Evolutionary conservation across 2,888 invertebrate genomes (phyloP).

Genomic region (Tetranychus truncatus): DNA sequence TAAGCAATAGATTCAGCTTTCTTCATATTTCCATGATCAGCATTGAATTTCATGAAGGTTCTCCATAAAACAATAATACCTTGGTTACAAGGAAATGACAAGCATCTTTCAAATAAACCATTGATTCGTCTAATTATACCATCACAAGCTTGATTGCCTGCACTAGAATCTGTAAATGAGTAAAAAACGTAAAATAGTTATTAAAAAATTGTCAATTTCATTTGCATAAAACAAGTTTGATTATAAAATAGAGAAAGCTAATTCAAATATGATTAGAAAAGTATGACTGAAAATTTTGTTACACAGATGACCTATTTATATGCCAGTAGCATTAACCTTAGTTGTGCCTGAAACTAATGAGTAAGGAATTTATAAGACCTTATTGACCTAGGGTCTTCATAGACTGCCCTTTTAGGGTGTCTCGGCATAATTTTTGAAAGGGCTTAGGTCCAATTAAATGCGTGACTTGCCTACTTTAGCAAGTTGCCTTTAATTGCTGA

Average conservation of each 20-base stretch:
- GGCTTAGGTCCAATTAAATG: neutral
- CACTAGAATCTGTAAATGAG: neutral
- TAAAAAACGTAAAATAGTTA: slow-evolving; percentile 13
- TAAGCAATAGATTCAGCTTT: slow-evolving; percentile 33
- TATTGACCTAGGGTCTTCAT: slow-evolving; percentile 11
- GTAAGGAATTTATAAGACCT: slow-evolving; percentile 21
- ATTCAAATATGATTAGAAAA: too few relatives aligned
- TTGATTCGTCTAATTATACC: neutral
- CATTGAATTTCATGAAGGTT: slow-evolving; percentile 25
- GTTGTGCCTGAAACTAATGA: slow-evolving; percentile 19
- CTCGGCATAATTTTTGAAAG: slow-evolving; percentile 17
- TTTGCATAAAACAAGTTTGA: too few relatives aligned
- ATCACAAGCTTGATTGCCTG: neutral
- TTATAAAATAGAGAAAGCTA: too few relatives aligned
- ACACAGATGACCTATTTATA: neutral
- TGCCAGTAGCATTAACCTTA: neutral
- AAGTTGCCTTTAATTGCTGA: slow-evolving; percentile 1
- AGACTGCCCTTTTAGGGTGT: neutral
- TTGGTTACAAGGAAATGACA: slow-evolving; percentile 6
- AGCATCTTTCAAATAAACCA: slow-evolving; percentile 5
- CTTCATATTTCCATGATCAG: slow-evolving; percentile 27
- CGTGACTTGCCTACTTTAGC: slow-evolving; percentile 1
- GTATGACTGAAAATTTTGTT: neutral
- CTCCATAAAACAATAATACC: neutral
- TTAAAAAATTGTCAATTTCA: slow-evolving; percentile 1